These are phyloP conservation scores for Gracilinanus agilis DNA, from an alignment of 2,113 vertebrate species.

Conservation along the genomic window DNA sequence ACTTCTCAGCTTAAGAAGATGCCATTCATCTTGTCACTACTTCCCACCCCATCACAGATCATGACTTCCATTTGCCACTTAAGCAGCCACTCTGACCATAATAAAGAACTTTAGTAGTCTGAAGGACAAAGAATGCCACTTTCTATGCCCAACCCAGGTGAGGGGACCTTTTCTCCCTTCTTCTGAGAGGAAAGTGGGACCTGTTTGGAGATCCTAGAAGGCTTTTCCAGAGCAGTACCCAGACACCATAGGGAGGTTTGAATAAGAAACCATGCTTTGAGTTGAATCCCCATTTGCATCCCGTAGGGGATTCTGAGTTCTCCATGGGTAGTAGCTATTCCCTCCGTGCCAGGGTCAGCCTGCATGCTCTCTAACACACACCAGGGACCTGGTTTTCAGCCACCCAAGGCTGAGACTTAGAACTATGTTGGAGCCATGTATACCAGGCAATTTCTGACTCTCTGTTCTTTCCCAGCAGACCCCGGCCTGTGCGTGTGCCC, in stretches of 20 bases:
- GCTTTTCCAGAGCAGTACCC: neutral
- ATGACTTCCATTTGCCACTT: neutral
- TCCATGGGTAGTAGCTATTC: neutral
- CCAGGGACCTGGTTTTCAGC: constrained; percentile 42
- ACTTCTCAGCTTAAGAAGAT: neutral
- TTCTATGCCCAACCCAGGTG: neutral
- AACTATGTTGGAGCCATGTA: constrained; percentile 3
- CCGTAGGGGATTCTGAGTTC: neutral
- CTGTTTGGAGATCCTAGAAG: neutral
- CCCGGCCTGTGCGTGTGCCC: neutral
- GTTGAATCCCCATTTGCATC: neutral
- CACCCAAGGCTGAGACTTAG: constrained; percentile 54
- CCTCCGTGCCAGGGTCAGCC: neutral
- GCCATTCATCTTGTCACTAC: neutral
- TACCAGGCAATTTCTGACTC: constrained; percentile 20
- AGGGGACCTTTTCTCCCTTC: neutral
- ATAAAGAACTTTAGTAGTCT: neutral
- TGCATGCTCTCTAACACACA: neutral
- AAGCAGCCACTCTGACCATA: neutral
- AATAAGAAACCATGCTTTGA: neutral
- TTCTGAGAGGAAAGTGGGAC: neutral
- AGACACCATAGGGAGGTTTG: neutral
- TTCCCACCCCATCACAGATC: neutral
- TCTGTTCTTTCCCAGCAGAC: neutral
- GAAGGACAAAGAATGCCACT: neutral